Base-by-base conservation (phyloP, 2,888 invertebrate species). In the Arrhopalites spinosus region DNA sequence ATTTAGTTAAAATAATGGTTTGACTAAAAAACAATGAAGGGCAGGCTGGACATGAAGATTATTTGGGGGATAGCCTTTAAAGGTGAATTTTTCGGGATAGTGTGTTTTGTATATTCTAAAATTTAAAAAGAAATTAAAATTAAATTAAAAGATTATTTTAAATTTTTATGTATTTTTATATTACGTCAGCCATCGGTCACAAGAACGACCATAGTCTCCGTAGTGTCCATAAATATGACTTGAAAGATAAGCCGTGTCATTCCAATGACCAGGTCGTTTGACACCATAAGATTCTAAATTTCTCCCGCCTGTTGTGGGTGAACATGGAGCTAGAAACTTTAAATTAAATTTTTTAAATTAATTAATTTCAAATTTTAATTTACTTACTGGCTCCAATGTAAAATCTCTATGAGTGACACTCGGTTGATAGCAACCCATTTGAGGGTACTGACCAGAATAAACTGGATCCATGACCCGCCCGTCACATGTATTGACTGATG, bases 381-480 rank as follows among this genome's bases (percentile, higher is more conserved):
- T n/a, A 50, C 53, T 61, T 61, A 72, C 71, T 1, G 71, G 71
- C 13, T n/a, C 36, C 1, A 72, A 11, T 23, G 17, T 61, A 43
- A 29, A 72, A 17, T 72, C 61, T n/a, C 45, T 23, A 17, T 72
- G 71, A 43, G 71, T 72, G 43, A 63, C 63, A 25, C 61, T 61
- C 1, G 71, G 71, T 36, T 72, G 71, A 25, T 61, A 72, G 27
- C 23, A 36, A 7, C 61, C 71, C 61, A 72, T 61, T 0, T 1
- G 1, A 11, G 71, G 61, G 20, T 61, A 72, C 25, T 72, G 71
- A 25, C 71, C 71, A 72, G n/a, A 17, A 11, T 43, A 45, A 17
- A 43, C 17, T 0, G 71, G 71, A 25, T 72, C 71, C 71, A 72
- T 72, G 3, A 59, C 61, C 11, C 71, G 61, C 13, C 71, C 71